Base-by-base conservation (phyloP, 1,140 invertebrate genomes). In the Drosophila pectinifera region DNA sequence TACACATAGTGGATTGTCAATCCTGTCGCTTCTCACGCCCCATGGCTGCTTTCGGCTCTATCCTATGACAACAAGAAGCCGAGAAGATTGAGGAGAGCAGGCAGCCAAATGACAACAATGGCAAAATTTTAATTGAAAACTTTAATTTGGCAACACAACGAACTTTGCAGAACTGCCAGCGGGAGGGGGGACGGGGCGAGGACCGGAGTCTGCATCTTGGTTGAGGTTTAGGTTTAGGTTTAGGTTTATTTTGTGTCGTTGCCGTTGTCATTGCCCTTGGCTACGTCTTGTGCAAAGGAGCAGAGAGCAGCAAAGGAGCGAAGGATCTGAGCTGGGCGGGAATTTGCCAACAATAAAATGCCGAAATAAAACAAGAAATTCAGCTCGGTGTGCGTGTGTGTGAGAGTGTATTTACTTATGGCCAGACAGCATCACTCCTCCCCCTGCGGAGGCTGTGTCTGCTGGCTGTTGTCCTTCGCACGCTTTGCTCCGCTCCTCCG, bases 121-220 rank as follows among this genome's bases (percentile, higher is more conserved):
- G 76, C 73, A 63, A 80, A 83, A 74, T 84, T 89, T 89, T 89
- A 89, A 89, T 89, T 89, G 80, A 89, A 89, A 89, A 89, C 73
- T 89, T 89, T 89, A 89, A 89, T 89, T 89, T 89, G 68, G 84
- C 76, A 83, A 83, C 78, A 78, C 31, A 76, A 67, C 54, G 69
- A 73, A 63, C 63, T 76, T 69, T 42, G 59, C 64, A 36, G 26
- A 64, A 31, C 57, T 34, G 36, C n/a, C n/a, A n/a, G 54, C 42
- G 46, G 55, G 10, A 55, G 59, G 26, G 34, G 6, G 28, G 8
- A 31, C 8, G 8, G 28, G 28, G 10, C 31, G 51, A 36, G 45
- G 3, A 20, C 6, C 20, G 54, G 46, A 67, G 79, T 82, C 69
- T 78, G 73, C 80, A 62, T 82, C 84, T 83, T 83, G 55, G 76